Base-by-base conservation (phyloP, 2,797 vertebrate species). In the Loriculus beryllinus region DNA sequence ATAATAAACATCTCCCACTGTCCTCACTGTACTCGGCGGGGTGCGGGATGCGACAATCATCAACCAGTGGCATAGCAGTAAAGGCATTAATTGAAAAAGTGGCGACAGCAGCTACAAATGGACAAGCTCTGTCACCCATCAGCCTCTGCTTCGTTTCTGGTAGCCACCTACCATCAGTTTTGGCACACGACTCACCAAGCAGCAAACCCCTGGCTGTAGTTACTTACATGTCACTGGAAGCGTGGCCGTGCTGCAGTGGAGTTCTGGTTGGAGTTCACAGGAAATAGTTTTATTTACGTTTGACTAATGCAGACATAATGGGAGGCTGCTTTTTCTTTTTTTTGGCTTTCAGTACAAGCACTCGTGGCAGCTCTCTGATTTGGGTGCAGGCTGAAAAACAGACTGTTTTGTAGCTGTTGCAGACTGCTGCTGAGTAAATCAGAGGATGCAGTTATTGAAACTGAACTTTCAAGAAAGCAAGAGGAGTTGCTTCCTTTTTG, bases 401-500 rank as follows among this genome's bases (percentile, higher is more conserved):
- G 65, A 68, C 72, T 92, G 85, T 82, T 93, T 91, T 92, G 74
- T 77, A 88, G 79, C 37, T 79, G 91, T 60, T 47, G 62, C 67
- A 76, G 75, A 19, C 43, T 60, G 68, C 47, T 60, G 64, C 80
- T 48, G 93, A 82, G 89, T 93, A 94, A 95, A 92, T 90, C 92
- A 93, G 67, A 92, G 69, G 63, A 60, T 28, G 8, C 56, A 82
- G 74, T 90, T 95, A 63, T 68, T 82, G 90, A 16, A 14, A 69
- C 82, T 92, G 88, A 97, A 57, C 37, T 92, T 87, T 86, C 56
- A 48, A 86, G 81, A 91, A 71, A 60, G 48, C 70, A 60, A 90
- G 78, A 93, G 62, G 80, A 95, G 65, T 82, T 72, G 77, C 83
- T 95, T 88, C 94, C 77, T 91, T 93, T 94, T 96, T 94, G 84